phyloP scores from a whole-genome alignment of 2,888 invertebrate species.

The Electrophaes corylata region DNA sequence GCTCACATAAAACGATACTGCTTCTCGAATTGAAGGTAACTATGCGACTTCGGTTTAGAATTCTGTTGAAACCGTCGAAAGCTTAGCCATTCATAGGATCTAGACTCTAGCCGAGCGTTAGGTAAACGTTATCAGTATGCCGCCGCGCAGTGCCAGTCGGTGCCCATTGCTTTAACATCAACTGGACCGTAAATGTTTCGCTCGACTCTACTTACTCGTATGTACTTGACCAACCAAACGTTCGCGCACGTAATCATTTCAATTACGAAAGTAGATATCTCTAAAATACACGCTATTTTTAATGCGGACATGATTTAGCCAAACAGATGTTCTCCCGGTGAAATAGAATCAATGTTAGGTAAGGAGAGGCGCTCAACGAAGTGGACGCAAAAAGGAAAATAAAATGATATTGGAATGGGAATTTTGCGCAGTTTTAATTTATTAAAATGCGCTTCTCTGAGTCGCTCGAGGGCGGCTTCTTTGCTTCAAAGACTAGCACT shows the following conservation, averaged over 20 bases:
- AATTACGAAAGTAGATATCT: slow-evolving; percentile 44
- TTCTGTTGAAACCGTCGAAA: slow-evolving; percentile 44
- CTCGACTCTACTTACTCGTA: slow-evolving; percentile 22
- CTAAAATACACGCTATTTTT: slow-evolving; percentile 49
- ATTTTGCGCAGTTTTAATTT: slow-evolving; percentile 82
- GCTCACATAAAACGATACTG: slow-evolving; percentile 21
- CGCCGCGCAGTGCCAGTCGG: slow-evolving; percentile 12
- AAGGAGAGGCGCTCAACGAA: slow-evolving; percentile 49
- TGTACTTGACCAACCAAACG: slow-evolving; percentile 17
- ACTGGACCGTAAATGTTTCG: slow-evolving; percentile 48
- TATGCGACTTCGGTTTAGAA: slow-evolving; percentile 30
- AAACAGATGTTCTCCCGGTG: slow-evolving; percentile 58
- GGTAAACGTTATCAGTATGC: slow-evolving; percentile 45
- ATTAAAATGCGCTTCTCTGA: slow-evolving; percentile 77
- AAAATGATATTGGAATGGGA: slow-evolving; percentile 77
- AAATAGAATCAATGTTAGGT: slow-evolving; percentile 65
- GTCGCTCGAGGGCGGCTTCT: slow-evolving; percentile 67
- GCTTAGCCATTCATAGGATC: slow-evolving; percentile 38
- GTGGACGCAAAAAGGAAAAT: slow-evolving; percentile 65
- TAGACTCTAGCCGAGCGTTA: slow-evolving; percentile 37
- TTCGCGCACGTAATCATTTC: slow-evolving; percentile 43
- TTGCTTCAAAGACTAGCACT: slow-evolving; percentile 79
- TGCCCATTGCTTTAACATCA: slow-evolving; percentile 43
- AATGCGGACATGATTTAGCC: slow-evolving; percentile 52
- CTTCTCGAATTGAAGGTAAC: slow-evolving; percentile 20